Percentiles rank a stretch among this genome's conserved stretches.
Evolutionary conservation across 2,113 vertebrate genomes (phyloP).

Genomic region (Mustelus asterias): DNA sequence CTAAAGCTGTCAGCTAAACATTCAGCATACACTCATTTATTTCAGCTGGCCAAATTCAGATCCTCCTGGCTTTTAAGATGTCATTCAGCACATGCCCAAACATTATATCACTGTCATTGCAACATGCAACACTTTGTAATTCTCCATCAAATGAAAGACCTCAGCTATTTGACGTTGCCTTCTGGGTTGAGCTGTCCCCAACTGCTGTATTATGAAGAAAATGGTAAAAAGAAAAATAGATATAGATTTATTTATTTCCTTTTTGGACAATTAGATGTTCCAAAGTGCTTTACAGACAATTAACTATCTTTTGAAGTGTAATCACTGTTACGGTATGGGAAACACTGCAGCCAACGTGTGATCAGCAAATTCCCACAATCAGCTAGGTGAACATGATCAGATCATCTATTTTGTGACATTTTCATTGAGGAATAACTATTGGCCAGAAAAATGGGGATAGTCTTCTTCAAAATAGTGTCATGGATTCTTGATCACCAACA

Average conservation of each 20-base stretch:
- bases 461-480: background rate
- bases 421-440: background rate
- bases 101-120: background rate
- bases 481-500: background rate
- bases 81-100: background rate
- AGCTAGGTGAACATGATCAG: background rate
- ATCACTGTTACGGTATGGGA: background rate
- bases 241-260: background rate
- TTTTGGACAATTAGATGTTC: background rate
- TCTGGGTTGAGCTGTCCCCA: background rate
- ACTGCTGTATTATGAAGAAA: background rate
- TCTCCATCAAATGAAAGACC: background rate
- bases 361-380: background rate
- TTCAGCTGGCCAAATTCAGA: constrained; percentile 18
- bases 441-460: background rate
- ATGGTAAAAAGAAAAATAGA: background rate
- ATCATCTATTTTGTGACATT: background rate
- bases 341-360: background rate
- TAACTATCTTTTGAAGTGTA: background rate
- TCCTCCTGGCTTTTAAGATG: background rate
- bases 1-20: constrained; percentile 16
- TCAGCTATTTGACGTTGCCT: background rate
- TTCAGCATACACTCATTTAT: constrained; percentile 26
- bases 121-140: background rate
- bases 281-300: background rate